Evolutionary conservation across 2,888 invertebrate genomes (phyloP).

Genomic region (Aspidapion aeneum): DNA sequence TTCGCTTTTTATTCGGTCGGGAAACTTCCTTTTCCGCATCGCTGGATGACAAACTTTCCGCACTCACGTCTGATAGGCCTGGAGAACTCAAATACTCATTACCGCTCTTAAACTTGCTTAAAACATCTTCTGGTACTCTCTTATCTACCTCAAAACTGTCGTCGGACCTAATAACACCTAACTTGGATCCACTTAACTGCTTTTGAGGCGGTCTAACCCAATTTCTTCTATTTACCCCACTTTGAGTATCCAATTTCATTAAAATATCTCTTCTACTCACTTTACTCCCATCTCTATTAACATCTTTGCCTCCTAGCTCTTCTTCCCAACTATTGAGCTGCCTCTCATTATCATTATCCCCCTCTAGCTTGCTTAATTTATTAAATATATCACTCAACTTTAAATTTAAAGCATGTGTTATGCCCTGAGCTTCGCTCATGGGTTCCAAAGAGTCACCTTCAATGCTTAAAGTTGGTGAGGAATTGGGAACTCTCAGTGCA

Average conservation of each 20-base stretch:
- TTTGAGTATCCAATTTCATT: not conserved
- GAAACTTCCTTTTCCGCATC: slow-evolving; percentile 34
- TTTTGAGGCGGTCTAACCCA: not conserved
- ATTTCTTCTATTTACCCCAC: not conserved
- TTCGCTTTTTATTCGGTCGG: slow-evolving; percentile 15
- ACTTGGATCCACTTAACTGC: not conserved
- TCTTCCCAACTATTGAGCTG: not conserved
- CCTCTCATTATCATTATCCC: not conserved
- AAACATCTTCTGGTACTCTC: not conserved
- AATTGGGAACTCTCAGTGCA: not conserved
- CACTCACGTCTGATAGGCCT: slow-evolving; percentile 43
- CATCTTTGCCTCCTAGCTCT: not conserved
- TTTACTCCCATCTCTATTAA: not conserved
- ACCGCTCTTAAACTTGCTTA: not conserved
- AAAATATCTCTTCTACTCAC: not conserved
- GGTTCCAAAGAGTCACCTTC: not conserved
- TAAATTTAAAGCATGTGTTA: not conserved
- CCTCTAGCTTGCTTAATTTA: not conserved
- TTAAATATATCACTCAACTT: not conserved
- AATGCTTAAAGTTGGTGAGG: not conserved
- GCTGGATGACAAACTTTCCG: slow-evolving; percentile 43
- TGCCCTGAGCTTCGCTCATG: not conserved
- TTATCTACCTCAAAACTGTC: not conserved
- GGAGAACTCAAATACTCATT: slow-evolving; percentile 39
- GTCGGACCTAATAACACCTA: not conserved